Conservation (phyloP, 2,888 invertebrate species). For the Eilema caniola region DNA sequence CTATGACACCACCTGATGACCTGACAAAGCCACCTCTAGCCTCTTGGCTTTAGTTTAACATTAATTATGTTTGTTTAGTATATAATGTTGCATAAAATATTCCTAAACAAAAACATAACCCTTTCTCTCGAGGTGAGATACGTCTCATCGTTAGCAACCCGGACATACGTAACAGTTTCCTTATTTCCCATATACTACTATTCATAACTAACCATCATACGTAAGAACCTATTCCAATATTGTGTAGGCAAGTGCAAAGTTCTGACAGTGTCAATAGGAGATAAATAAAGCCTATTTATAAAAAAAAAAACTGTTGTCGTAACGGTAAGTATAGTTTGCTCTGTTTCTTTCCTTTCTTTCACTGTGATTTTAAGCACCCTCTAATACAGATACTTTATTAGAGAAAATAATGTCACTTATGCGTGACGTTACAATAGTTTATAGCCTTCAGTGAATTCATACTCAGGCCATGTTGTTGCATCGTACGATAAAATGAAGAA, state of each 20-base stretch:
- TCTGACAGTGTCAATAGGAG: not conserved
- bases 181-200: not conserved
- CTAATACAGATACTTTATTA: no score
- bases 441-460: no score
- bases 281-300: not conserved
- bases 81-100: not conserved
- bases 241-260: not conserved
- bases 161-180: slow-evolving; percentile 9
- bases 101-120: not conserved
- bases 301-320: no score
- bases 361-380: no score
- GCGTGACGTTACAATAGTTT: no score
- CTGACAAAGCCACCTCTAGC: not conserved
- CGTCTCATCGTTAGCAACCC: slow-evolving; percentile 6
- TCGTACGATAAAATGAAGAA: no score
- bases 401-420: no score
- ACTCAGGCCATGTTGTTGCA: no score
- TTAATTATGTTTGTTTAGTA: not conserved
- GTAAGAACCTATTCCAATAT: not conserved
- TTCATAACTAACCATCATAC: not conserved
- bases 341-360: no score
- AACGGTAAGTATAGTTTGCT: no score
- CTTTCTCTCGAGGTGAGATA: slow-evolving; percentile 1
- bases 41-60: not conserved
- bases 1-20: not conserved